Base-by-base conservation (phyloP, 2,888 invertebrate genomes). In the Linyphia triangularis region DNA sequence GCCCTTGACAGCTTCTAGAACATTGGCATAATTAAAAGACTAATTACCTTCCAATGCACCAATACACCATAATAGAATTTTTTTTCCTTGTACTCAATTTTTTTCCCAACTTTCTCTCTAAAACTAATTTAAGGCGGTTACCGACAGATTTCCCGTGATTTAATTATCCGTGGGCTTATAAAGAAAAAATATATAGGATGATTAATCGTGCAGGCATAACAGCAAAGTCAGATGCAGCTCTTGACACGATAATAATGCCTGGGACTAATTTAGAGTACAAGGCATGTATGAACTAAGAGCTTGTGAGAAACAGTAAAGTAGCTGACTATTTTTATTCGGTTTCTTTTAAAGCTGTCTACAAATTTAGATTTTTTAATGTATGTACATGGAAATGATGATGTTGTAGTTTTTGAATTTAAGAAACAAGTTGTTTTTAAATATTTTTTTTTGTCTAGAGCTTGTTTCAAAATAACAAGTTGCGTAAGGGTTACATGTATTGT, bases 121-220 rank as follows among this genome's bases (percentile, higher is more conserved):
- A 85, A 85, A 85, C 78, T 85, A 85, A 85, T 85, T 77, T 78
- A 33, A 78, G 61, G 63, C 37, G 70, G 78, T 70, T 26, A 40
- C 57, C 61, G 51, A 69, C 70, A 78, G 70, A 78, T 78, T 78
- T 78, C 26, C 78, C 70, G 78, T 70, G 78, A 85, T 78, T 85
- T 85, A 85, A 85, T 85, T 85, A 85, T 85, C 61, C 70, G 67
- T 22, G 65, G n/a, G 69, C 22, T 57, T 37, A 63, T 65, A 1
- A n/a, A 65, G 65, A 83, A 63, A 83, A 63, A 22, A 22, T 16
- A 0, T 33, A n/a, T n/a, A 57, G 37, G 30, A 67, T 83, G 83
- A 83, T 83, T 83, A 73, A 83, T 83, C 33, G 65, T 16, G 72
- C 65, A 65, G 72, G 65, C 73, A 67, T 59, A 75, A 75, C 33